A percentile compares a stretch with the other conserved stretches of the same genome.
These are phyloP conservation scores for Psittacula echo DNA, from an alignment of 2,797 vertebrate genomes.

Conservation along the genomic window DNA sequence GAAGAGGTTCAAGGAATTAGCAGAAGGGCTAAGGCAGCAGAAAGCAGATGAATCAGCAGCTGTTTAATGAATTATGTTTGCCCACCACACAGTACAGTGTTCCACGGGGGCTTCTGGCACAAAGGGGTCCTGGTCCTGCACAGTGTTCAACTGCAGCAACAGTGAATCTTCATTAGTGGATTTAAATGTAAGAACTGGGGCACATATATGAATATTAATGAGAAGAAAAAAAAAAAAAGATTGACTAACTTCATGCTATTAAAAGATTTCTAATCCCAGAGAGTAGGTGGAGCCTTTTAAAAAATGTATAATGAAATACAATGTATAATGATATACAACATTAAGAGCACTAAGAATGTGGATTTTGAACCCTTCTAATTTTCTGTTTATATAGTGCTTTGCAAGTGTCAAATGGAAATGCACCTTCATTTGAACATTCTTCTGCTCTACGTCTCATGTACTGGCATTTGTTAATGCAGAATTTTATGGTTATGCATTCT, in stretches of 20 bases:
- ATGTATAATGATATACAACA: neutral
- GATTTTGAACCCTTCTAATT: conserved; percentile 7
- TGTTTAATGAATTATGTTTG: neutral
- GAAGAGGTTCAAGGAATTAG: neutral
- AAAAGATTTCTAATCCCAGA: conserved; percentile 44
- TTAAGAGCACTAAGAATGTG: neutral
- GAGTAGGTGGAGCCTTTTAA: conserved; percentile 47
- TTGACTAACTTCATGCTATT: conserved; percentile 64
- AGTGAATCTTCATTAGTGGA: neutral
- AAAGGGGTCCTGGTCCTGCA: neutral
- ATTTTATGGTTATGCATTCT: neutral
- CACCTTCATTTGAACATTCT: neutral
- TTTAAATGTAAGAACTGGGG: conserved; percentile 53
- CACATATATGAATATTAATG: conserved; percentile 66
- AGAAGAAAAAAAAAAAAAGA: conserved; percentile 18
- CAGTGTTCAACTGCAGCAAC: neutral
- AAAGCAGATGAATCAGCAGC: neutral
- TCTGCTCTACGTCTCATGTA: neutral
- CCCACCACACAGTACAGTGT: neutral
- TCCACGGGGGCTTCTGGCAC: neutral
- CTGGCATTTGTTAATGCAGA: neutral
- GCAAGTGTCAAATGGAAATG: neutral
- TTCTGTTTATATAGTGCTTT: neutral
- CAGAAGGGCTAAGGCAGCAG: neutral
- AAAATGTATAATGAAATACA: conserved; percentile 28